Evolutionary conservation across 1,140 invertebrate genomes (phyloP).

Genomic region (Phocides pigmalion): DNA sequence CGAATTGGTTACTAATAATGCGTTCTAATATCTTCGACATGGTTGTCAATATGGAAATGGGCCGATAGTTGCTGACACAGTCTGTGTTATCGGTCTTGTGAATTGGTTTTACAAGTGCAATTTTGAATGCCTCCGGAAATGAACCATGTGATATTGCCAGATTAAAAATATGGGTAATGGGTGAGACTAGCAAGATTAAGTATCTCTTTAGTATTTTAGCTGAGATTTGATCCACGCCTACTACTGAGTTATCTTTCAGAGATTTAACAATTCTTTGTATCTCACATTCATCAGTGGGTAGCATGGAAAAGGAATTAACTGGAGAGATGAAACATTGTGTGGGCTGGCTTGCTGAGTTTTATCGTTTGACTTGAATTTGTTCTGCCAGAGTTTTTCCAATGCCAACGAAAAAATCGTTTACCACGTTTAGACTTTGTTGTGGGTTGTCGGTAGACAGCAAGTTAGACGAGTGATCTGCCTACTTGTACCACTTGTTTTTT

Average conservation of each 20-base stretch:
- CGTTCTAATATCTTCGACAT: conserved; percentile 12
- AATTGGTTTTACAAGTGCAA: conserved; percentile 4
- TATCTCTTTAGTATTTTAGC: neutral
- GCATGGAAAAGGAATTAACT: neutral
- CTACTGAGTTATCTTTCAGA: neutral
- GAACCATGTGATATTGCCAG: neutral
- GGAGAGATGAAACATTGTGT: neutral
- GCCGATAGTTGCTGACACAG: conserved; percentile 16
- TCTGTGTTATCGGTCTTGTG: neutral
- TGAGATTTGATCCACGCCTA: neutral
- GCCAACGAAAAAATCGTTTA: neutral
- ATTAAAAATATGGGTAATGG: conserved; percentile 3
- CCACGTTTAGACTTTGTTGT: neutral
- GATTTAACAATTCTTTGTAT: neutral
- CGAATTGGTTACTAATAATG: neutral
- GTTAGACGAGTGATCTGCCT: neutral
- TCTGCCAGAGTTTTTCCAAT: neutral
- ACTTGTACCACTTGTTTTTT: neutral
- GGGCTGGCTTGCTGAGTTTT: neutral
- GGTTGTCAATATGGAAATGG: conserved; percentile 28
- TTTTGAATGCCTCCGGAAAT: conserved; percentile 8
- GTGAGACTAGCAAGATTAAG: neutral
- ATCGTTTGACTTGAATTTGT: neutral
- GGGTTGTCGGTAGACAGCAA: neutral
- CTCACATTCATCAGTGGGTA: neutral